Base-by-base conservation (phyloP, 2,888 invertebrate species). In the Seira ritae region DNA sequence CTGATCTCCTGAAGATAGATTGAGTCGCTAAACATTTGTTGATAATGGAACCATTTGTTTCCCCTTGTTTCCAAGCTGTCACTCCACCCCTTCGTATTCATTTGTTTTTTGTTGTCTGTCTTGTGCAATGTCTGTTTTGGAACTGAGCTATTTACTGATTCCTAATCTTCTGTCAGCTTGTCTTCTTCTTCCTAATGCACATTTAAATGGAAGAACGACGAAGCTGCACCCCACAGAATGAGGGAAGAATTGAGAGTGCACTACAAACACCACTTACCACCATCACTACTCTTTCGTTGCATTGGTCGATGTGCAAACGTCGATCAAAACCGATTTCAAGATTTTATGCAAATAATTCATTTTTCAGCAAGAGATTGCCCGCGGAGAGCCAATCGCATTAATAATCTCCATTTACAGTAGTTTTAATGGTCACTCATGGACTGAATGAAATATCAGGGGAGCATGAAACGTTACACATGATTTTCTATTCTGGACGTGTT, bases 41-140 rank as follows among this genome's bases (percentile, higher is more conserved):
- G 79, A 81, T 87, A 87, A 87, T 84, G 82, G 87, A 79, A 84
- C 83, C 86, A 87, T 87, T 87, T 85, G 85, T 86, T 87, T 87
- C 77, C 82, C 78, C 80, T 76, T 77, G 77, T 80, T 80, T 80
- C 75, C 80, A 71, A 80, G 80, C 74, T 80, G 84, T 84, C 87
- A 80, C 85, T 77, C 84, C 87, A 87, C 87, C 85, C 84, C 77
- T 73, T 72, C 42, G 42, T 69, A 69, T 74, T 80, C 74, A 74
- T 80, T 80, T 80, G 73, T 80, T 80, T 65, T 69, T 60, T 42
- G 24, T 74, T 80, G 80, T 73, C 74, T 74, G 15, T 42, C 19
- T 15, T 66, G 77, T 69, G 66, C 15, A 55, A 76, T 60, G 50
- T 75, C 20, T 6, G 50, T 24, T 23, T 20, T 20, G 66, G 55